Percentiles rank a stretch among this genome's conserved stretches.
These are phyloP conservation scores for Bombus affinis DNA, from an alignment of 1,140 invertebrate genomes.

Conservation along the genomic window DNA sequence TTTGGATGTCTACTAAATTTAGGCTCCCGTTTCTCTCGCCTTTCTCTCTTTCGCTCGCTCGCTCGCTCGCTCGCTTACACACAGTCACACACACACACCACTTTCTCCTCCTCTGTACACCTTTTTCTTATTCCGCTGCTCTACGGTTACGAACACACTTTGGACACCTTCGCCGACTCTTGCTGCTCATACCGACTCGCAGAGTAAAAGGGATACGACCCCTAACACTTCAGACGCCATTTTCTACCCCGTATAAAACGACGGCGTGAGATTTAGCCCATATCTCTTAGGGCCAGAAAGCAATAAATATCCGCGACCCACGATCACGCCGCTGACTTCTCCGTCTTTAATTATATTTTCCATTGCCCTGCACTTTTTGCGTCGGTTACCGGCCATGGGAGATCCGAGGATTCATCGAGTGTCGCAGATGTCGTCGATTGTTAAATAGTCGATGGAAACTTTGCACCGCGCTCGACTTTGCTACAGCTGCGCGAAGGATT, in stretches of 20 bases:
- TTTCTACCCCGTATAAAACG: slow-evolving; percentile 43
- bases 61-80: no score
- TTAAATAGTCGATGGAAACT: neutral
- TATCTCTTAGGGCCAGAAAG: slow-evolving; percentile 18
- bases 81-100: neutral
- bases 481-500: slow-evolving; percentile 19
- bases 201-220: slow-evolving; percentile 65
- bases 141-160: slow-evolving; percentile 9
- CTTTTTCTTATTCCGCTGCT: slow-evolving; percentile 29
- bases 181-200: slow-evolving; percentile 35
- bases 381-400: no score
- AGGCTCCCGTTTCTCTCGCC: slow-evolving; percentile 57
- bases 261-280: slow-evolving; percentile 15
- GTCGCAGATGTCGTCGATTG: neutral
- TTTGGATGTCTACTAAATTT: slow-evolving; percentile 74
- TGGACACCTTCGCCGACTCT: slow-evolving; percentile 26
- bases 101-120: neutral
- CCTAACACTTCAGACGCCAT: slow-evolving; percentile 68
- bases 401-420: neutral
- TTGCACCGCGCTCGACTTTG: neutral
- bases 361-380: neutral
- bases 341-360: neutral
- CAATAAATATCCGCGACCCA: slow-evolving; percentile 13
- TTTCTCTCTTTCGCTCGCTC: slow-evolving; percentile 3
- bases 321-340: neutral